Evolutionary conservation across 2,888 invertebrate genomes (phyloP), one percentile per base, ranked within the genome.

Genomic region (Drosophila setosimentum): DNA sequence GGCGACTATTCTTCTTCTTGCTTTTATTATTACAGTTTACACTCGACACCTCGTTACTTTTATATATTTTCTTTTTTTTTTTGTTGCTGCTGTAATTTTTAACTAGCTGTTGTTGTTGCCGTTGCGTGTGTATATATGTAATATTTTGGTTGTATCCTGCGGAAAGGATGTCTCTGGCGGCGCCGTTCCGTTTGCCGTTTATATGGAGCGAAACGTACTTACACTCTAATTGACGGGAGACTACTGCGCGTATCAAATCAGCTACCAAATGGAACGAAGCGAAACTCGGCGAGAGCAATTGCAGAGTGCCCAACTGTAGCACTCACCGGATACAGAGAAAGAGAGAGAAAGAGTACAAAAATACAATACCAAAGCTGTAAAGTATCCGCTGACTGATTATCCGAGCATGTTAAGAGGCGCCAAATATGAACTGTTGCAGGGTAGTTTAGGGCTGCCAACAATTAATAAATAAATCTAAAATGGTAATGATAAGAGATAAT

Each of bases 221-320:
- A 83, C 90, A 90, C 90, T 91, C 87, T 91, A 91, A 91, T 92
- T 92, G 91, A 91, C 92, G 83, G 90, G 87, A 90, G 91, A 91
- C 91, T 89, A 89, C 86, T 86, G 86, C 84, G 82, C 80, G 83
- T 73, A 82, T 81, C 75, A 73, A 71, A 84, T 58, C 71, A 59
- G 61, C 32, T 10, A 45, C 63, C 45, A 76, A 79, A 80, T 81
- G 78, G 73, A 80, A 80, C 76, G 74, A 76, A 65, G 68, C 62
- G 57, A 63, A 73, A 71, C 69, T 66, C 66, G 40, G 51, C 27
- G 42, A 62, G 29, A 55, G 55, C n/a, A 2, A 30, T 18, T 11
- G 50, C 29, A 40, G 30, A 69, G 58, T 68, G 65, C 73, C 68
- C 67, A 75, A 71, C 69, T 75, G 72, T 76, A 35, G 71, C 60